Conservation (phyloP, 92 coral and sea anemone species). For the Bergia puertoricense region DNA sequence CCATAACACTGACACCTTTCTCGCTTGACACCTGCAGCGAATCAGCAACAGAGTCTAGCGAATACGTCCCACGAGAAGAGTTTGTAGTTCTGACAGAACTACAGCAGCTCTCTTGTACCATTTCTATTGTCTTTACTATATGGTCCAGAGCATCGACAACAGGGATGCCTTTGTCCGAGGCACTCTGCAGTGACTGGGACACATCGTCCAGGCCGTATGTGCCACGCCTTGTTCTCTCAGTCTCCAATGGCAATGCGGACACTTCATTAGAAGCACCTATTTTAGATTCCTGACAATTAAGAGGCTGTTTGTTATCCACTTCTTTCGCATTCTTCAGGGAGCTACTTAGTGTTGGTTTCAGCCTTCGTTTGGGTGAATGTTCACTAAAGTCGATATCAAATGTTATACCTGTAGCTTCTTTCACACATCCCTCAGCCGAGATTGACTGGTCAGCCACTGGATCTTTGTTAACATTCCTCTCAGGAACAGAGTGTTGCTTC, state of each 20-base stretch:
- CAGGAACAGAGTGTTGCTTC: not conserved
- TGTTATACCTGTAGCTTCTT: not conserved
- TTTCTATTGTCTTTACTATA: constrained; percentile 54
- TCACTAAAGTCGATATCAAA: constrained; percentile 30
- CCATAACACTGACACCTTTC: constrained; percentile 64
- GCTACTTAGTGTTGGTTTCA: constrained; percentile 13
- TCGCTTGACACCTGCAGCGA: constrained; percentile 56
- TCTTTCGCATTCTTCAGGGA: constrained; percentile 16
- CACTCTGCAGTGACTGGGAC: constrained; percentile 59
- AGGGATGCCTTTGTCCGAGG: constrained; percentile 53
- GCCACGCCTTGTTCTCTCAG: constrained; percentile 51
- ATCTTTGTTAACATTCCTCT: not conserved
- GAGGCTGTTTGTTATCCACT: not conserved
- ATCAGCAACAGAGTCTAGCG: constrained; percentile 72
- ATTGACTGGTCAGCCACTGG: not conserved
- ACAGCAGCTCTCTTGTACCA: not conserved
- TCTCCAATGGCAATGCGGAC: not conserved
- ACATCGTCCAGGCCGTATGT: constrained; percentile 74
- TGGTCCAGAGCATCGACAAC: constrained; percentile 60
- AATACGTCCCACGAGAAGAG: constrained; percentile 72
- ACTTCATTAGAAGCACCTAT: not conserved
- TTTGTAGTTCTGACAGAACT: not conserved
- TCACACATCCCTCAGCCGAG: not conserved
- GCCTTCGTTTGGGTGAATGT: not conserved
- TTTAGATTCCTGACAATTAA: not conserved